Percentiles rank a stretch among this genome's conserved stretches.
Evolutionary conservation across 2,797 vertebrate genomes (phyloP).

Genomic region (Novumbra hubbsi): DNA sequence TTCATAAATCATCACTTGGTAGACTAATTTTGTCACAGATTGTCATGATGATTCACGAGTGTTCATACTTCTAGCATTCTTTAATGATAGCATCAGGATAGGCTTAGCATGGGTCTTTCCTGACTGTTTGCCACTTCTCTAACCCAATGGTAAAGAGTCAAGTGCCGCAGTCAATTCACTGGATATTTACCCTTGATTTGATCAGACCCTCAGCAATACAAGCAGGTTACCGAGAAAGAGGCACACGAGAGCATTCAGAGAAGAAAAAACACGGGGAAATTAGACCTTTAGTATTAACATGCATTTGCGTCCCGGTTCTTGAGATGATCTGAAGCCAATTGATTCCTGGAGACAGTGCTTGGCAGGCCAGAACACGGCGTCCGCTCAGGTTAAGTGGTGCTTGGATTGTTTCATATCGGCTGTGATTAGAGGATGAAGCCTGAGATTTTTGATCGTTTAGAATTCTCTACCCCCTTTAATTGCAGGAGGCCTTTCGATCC

Average conservation of each 20-base stretch:
- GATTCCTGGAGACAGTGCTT: constrained; percentile 84
- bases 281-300: constrained; percentile 45
- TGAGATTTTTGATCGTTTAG: constrained; percentile 71
- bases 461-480: constrained; percentile 71
- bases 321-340: constrained; percentile 71
- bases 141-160: not conserved
- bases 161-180: constrained; percentile 3
- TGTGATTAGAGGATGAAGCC: constrained; percentile 76
- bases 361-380: constrained; percentile 75
- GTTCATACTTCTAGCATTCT: not conserved
- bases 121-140: not conserved
- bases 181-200: constrained; percentile 22
- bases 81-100: not conserved
- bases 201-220: constrained; percentile 26
- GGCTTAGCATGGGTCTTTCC: not conserved
- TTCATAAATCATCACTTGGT: not conserved
- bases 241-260: constrained; percentile 17
- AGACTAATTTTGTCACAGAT: not conserved
- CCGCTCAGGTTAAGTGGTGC: constrained; percentile 80
- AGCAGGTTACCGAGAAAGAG: constrained; percentile 32
- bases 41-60: not conserved
- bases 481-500: constrained; percentile 69
- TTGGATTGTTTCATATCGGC: constrained; percentile 80
- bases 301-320: constrained; percentile 72
- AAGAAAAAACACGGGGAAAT: constrained; percentile 28